Conservation (phyloP, 2,797 vertebrate species). For the Tokudaia tokunoshimensis region DNA sequence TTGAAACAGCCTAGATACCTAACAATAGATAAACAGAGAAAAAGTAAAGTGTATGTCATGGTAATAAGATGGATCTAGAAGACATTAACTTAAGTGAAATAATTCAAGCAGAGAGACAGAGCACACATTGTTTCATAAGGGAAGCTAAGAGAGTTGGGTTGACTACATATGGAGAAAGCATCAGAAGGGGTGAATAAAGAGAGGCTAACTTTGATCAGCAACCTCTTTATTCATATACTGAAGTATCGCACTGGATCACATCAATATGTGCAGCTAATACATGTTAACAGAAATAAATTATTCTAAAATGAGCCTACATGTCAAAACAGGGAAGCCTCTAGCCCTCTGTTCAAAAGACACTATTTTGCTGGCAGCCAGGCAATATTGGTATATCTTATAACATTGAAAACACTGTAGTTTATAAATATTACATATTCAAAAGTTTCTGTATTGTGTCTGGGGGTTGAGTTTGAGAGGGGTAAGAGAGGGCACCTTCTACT, state of each 20-base stretch:
- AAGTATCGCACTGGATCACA: neutral
- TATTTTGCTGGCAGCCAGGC: neutral
- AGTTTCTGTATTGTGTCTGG: neutral
- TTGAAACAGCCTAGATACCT: neutral
- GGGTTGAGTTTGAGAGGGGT: neutral
- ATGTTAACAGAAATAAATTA: neutral
- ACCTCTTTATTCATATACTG: neutral
- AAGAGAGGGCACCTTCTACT: neutral
- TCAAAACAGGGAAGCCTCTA: rapidly evolving
- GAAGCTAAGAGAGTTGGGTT: neutral
- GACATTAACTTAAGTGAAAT: neutral
- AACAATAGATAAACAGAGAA: neutral
- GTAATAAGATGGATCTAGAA: neutral
- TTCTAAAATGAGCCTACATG: neutral
- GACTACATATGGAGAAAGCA: neutral
- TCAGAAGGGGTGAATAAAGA: neutral
- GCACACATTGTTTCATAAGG: neutral
- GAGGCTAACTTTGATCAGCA: neutral
- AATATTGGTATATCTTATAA: neutral
- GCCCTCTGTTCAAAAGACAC: no score
- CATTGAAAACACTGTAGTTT: neutral
- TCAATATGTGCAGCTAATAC: neutral
- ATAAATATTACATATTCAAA: neutral
- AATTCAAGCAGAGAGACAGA: constrained; percentile 9
- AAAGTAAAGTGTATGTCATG: neutral